phyloP scores from a whole-genome alignment of 2,113 vertebrate species.

The Calidris pugnax region DNA sequence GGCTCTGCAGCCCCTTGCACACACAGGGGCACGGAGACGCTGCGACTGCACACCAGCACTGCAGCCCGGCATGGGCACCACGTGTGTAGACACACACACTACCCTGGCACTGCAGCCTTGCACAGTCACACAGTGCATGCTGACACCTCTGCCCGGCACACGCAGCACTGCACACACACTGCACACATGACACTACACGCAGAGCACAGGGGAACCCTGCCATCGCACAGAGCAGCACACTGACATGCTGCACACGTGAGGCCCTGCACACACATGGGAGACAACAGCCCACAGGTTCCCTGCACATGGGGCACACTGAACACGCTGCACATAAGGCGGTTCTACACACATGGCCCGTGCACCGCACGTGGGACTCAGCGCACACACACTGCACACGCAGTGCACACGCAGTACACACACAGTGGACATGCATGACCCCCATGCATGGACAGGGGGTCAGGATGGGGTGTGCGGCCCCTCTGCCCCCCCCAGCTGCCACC shows the following conservation, averaged over 20 bases:
- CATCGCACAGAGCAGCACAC: fast-evolving
- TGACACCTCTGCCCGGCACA: background rate
- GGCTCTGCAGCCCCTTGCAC: background rate
- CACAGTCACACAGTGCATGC: background rate
- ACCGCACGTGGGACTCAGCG: fast-evolving
- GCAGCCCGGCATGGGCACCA: background rate
- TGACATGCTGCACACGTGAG: background rate
- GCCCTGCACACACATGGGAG: background rate
- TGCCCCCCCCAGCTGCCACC: no score
- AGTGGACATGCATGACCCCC: background rate
- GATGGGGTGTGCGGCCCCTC: background rate
- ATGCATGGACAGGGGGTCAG: background rate
- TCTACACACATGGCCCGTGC: fast-evolving
- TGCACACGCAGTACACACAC: background rate
- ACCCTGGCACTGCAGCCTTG: background rate
- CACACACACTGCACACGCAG: background rate
- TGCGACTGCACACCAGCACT: background rate
- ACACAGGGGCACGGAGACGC: fast-evolving
- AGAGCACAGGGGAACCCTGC: fast-evolving
- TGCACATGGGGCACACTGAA: fast-evolving
- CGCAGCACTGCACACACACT: background rate
- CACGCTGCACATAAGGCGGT: fast-evolving
- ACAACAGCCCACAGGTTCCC: background rate
- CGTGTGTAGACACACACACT: no score
- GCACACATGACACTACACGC: fast-evolving